Evolutionary conservation across 2,888 invertebrate genomes (phyloP).

Genomic region (Cheilosia soror): DNA sequence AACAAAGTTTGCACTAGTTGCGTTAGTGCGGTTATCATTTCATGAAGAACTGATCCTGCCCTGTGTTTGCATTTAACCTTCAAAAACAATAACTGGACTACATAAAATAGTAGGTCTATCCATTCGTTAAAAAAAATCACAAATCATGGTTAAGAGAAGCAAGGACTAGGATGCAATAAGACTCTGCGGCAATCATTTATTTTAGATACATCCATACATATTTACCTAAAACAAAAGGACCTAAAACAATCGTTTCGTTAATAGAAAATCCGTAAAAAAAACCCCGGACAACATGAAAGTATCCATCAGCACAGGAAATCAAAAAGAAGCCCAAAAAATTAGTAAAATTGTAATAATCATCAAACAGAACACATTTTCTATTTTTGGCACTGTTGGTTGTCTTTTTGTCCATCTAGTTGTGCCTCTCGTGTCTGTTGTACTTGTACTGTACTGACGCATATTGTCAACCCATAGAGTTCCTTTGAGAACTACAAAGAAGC

Average conservation of each 20-base stretch:
- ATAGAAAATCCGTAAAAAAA: neutral
- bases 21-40: no score
- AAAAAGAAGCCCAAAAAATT: neutral
- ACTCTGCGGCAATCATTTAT: no score
- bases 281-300: neutral
- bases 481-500: conserved; percentile 29
- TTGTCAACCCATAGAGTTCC: no score
- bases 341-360: neutral
- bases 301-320: neutral
- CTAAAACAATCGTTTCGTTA: neutral
- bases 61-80: no score
- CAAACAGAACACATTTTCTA: conserved; percentile 18
- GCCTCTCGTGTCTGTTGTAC: conserved; percentile 6
- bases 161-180: no score
- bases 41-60: no score
- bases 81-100: no score
- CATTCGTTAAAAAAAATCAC: no score
- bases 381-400: conserved; percentile 54
- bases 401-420: neutral
- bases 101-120: no score
- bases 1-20: no score
- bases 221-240: neutral
- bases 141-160: no score
- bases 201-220: neutral
- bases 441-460: conserved; percentile 2